phyloP scores from a whole-genome alignment of 2,113 vertebrate species.

The Coturnix japonica region DNA sequence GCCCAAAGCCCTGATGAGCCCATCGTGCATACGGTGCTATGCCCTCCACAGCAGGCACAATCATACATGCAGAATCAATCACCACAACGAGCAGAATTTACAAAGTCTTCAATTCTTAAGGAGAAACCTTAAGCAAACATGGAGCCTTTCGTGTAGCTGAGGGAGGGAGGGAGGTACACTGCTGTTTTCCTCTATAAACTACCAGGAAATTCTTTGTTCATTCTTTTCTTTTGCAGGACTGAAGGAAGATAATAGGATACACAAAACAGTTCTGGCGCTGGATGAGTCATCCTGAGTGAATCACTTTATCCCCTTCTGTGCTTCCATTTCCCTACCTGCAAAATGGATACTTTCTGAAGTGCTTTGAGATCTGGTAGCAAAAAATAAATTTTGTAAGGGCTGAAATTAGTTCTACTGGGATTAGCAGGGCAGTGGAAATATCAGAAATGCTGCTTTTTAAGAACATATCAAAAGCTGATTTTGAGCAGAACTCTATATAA shows the following conservation, averaged over 20 bases:
- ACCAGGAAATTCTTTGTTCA: slow-evolving; percentile 6
- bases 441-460: neutral
- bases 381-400: fast-evolving
- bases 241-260: neutral
- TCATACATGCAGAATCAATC: neutral
- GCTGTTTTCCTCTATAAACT: neutral
- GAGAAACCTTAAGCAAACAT: fast-evolving
- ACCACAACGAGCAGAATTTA: fast-evolving
- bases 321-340: neutral
- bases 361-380: neutral
- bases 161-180: neutral
- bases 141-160: fast-evolving
- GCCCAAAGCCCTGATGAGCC: neutral
- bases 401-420: neutral
- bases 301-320: neutral
- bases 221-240: neutral
- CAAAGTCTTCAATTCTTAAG: neutral
- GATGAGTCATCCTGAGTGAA: neutral
- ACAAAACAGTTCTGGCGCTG: neutral
- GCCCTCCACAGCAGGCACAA: neutral
- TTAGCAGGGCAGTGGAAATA: neutral
- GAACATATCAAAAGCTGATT: neutral
- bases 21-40: fast-evolving
- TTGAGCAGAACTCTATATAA: neutral
- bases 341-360: neutral